Percentiles rank a stretch among this genome's conserved stretches.
Conservation (phyloP, 1,140 invertebrate species). For the Drosophila repleta region DNA sequence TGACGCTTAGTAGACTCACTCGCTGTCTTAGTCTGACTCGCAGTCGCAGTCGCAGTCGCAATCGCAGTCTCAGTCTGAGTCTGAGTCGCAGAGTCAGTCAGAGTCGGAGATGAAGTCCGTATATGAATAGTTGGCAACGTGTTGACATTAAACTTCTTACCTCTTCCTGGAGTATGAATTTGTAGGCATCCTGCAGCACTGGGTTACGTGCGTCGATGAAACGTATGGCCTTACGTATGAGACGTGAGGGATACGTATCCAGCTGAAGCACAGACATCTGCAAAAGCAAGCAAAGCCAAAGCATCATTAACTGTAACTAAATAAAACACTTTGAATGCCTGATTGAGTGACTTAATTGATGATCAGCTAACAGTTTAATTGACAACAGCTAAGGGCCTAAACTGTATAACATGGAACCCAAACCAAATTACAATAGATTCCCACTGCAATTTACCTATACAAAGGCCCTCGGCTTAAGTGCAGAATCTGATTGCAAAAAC, state of each 20-base stretch:
- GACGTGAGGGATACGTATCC: slow-evolving; percentile 77
- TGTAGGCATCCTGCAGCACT: slow-evolving; percentile 59
- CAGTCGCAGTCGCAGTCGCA: slow-evolving; percentile 21
- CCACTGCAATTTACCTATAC: too few species aligned
- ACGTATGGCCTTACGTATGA: slow-evolving; percentile 69
- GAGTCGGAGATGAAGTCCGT: slow-evolving; percentile 15
- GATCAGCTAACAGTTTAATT: not conserved
- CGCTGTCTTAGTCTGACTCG: not conserved
- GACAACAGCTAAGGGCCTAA: not conserved
- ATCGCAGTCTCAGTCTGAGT: slow-evolving; percentile 11
- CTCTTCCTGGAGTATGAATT: slow-evolving; percentile 75
- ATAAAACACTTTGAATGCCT: not conserved
- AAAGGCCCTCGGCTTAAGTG: too few species aligned
- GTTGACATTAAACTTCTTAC: slow-evolving; percentile 65
- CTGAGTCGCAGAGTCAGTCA: slow-evolving; percentile 15
- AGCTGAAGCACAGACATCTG: slow-evolving; percentile 70
- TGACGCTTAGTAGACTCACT: slow-evolving; percentile 47
- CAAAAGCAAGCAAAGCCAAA: slow-evolving; percentile 2
- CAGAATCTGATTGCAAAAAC: not conserved
- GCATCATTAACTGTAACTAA: too few species aligned
- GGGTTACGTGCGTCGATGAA: slow-evolving; percentile 50
- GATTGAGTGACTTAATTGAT: not conserved
- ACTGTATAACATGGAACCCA: too few species aligned
- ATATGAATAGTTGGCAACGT: slow-evolving; percentile 38
- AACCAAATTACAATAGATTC: too few species aligned